Evolutionary conservation across 2,888 invertebrate genomes (phyloP).

Genomic region (Alviniconcha strummeri): DNA sequence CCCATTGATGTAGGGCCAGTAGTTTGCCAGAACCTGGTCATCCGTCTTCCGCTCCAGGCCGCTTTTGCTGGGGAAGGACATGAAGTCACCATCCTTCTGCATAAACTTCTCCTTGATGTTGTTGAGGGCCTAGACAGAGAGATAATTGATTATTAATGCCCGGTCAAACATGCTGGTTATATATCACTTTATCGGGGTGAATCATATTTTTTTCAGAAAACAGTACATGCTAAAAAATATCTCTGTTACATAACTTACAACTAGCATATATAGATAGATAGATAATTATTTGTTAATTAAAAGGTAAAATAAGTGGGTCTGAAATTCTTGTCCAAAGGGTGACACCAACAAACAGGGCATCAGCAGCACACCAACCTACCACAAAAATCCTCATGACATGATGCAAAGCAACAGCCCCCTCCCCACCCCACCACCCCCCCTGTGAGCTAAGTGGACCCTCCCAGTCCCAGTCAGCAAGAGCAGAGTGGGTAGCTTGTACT

Average conservation of each 20-base stretch:
- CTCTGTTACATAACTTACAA: too few relatives aligned
- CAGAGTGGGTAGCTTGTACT: conserved; percentile 31
- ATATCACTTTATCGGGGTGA: too few relatives aligned
- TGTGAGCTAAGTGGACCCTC: conserved; percentile 33
- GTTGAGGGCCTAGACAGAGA: conserved; percentile 33
- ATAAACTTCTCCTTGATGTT: conserved; percentile 43
- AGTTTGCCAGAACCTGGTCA: conserved; percentile 41
- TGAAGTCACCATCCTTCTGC: conserved; percentile 45
- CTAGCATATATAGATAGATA: not conserved
- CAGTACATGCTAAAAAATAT: not conserved
- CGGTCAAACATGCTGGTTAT: not conserved
- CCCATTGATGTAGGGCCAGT: conserved; percentile 47
- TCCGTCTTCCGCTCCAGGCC: conserved; percentile 42
- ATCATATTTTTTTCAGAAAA: not conserved
- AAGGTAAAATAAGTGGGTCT: too few relatives aligned
- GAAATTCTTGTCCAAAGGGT: too few relatives aligned
- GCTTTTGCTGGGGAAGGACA: conserved; percentile 41
- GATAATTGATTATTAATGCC: not conserved
- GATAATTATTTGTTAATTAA: not conserved
- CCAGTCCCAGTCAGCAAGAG: conserved; percentile 42
- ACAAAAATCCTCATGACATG: too few relatives aligned
- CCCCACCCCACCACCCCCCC: not conserved
- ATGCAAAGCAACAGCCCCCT: too few relatives aligned
- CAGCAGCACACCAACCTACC: too few relatives aligned
- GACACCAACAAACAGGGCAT: too few relatives aligned